Evolutionary conservation across 1,140 invertebrate genomes (phyloP).

Genomic region (Drosophila jambulina): DNA sequence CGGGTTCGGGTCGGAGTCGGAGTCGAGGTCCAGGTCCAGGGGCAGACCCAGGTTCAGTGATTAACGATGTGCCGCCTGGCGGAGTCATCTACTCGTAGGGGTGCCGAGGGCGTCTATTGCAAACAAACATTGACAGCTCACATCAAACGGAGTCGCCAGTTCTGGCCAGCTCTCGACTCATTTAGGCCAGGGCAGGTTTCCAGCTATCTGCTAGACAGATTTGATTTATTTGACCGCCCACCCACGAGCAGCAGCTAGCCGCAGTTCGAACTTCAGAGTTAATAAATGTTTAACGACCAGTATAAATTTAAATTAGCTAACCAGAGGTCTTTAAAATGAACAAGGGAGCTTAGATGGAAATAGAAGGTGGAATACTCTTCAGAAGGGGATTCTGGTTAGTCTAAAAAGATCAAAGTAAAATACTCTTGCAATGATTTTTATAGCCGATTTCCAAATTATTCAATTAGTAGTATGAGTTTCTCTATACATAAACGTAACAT

Average conservation of each 20-base stretch:
- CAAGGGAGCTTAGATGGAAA: not conserved
- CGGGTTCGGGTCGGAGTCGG: slow-evolving; percentile 28
- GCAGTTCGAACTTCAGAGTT: slow-evolving; percentile 46
- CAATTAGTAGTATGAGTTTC: not conserved
- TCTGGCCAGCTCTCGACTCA: slow-evolving; percentile 21
- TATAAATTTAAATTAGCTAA: slow-evolving; percentile 63
- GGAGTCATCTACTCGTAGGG: slow-evolving; percentile 6
- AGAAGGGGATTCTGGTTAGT: not conserved
- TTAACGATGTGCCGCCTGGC: slow-evolving; percentile 67
- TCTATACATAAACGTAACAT: too few species aligned
- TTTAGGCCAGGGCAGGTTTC: slow-evolving; percentile 38
- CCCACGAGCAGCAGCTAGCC: slow-evolving; percentile 55
- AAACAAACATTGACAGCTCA: slow-evolving; percentile 69
- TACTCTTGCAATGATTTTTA: not conserved
- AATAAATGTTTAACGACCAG: slow-evolving; percentile 55
- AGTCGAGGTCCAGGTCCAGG: not conserved
- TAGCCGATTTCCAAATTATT: not conserved
- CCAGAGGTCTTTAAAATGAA: slow-evolving; percentile 30
- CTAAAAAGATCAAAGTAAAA: not conserved
- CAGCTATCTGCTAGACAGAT: slow-evolving; percentile 70
- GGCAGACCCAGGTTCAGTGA: slow-evolving; percentile 41
- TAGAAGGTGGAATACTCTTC: slow-evolving; percentile 12
- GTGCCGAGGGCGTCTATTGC: slow-evolving; percentile 29
- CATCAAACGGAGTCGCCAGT: slow-evolving; percentile 48
- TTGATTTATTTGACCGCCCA: slow-evolving; percentile 74